phyloP scores from a whole-genome alignment of 2,797 vertebrate species.

The Macropodus opercularis region DNA sequence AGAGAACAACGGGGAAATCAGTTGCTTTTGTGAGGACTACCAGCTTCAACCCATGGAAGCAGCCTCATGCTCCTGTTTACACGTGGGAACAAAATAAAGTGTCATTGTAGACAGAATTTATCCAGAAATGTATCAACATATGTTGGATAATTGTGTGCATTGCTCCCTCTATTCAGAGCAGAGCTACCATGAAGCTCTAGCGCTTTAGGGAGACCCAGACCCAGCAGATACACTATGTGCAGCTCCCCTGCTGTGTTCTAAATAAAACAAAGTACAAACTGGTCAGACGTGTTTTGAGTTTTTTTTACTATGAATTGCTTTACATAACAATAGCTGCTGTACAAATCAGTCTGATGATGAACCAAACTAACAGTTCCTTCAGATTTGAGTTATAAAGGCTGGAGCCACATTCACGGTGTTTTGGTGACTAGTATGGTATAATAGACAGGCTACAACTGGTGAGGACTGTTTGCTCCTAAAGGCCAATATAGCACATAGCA shows the following conservation, averaged over 20 bases:
- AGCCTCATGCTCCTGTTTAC: conserved; percentile 56
- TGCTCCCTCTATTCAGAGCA: conserved; percentile 59
- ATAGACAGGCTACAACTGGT: too few relatives aligned
- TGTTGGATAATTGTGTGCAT: conserved; percentile 59
- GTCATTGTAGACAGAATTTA: conserved; percentile 58
- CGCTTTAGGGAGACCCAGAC: conserved; percentile 47
- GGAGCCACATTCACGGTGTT: too few relatives aligned
- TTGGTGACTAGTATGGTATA: not conserved
- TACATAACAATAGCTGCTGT: too few relatives aligned
- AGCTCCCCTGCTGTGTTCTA: conserved; percentile 45
- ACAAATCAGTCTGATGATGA: too few relatives aligned
- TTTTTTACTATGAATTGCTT: too few relatives aligned
- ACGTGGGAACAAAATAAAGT: conserved; percentile 50
- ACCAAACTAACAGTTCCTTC: too few relatives aligned
- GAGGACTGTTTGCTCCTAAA: not conserved
- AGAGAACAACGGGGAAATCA: conserved; percentile 78
- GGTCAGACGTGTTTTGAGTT: not conserved
- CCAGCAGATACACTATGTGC: conserved; percentile 47
- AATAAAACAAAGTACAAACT: not conserved
- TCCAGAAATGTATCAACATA: conserved; percentile 68
- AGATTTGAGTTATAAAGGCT: too few relatives aligned
- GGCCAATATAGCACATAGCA: not conserved
- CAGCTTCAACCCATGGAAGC: conserved; percentile 52
- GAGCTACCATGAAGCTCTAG: conserved; percentile 56
- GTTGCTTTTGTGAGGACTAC: conserved; percentile 65